Base-by-base conservation (phyloP, 2,888 invertebrate genomes). In the Ectemnius continuus region DNA sequence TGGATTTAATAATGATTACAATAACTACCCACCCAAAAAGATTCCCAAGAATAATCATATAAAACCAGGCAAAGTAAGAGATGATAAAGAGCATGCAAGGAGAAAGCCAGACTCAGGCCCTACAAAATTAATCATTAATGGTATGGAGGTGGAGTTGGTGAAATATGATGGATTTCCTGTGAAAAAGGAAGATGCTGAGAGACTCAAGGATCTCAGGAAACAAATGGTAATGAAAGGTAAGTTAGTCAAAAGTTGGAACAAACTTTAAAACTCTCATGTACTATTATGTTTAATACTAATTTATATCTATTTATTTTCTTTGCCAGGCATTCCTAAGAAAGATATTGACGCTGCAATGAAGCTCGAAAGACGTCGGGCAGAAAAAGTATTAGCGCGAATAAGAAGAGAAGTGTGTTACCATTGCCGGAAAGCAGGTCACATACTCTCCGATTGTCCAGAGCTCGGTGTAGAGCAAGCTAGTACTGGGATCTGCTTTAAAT, bases 401-500 rank as follows among this genome's bases (percentile, higher is more conserved):
- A 94, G 93, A 84, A 94, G 94, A 84, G 94, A 94, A 88, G 94
- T 95, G 1, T 97, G 97, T 87, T 97, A 95, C 87, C 95, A 96
- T 82, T 97, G 97, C 88, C 91, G 95, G 13, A 93, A 95, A 91
- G 93, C 94, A 6, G 97, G 97, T 0, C 97, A 97, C 87, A 93
- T 94, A 82, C 91, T 97, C 46, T 94, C 96, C 0, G 95, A 97
- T 75, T 97, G 97, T 91, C 97, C 97, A 0, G 93, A 95, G 62
- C 86, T 94, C 14, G 92, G 92, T 80, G 92, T 92, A 8, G 93
- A 93, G 82, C 92, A 92, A 86, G 88, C 91, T 0, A 92, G 92
- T 4, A 93, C 93, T 62, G 96, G 96, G 6, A 94, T 97, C 61
- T 97, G 97, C 87, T 97, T 96, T 87, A 97, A 97, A 90, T 97